Evolutionary conservation across 2,797 vertebrate species (phyloP).

Genomic region (Phataginus tetradactyla): DNA sequence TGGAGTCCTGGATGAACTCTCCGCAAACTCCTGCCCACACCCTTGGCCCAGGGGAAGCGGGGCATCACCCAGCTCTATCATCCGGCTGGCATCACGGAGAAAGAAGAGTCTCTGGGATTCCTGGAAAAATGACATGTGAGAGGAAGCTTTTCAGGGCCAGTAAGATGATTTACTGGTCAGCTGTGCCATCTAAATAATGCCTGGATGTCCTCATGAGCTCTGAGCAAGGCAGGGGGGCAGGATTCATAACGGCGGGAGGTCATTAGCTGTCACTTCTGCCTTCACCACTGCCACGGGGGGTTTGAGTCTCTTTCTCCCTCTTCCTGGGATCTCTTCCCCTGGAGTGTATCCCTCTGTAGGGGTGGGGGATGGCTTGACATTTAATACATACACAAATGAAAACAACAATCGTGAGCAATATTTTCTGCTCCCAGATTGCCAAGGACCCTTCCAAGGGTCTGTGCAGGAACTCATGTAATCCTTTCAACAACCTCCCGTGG

Average conservation of each 20-base stretch:
- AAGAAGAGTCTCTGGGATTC: constrained; percentile 45
- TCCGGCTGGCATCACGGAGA: constrained; percentile 23
- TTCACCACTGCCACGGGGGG: neutral
- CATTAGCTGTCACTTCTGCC: constrained; percentile 66
- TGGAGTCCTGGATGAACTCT: constrained; percentile 52
- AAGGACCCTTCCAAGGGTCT: neutral
- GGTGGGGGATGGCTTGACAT: no score
- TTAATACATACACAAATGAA: neutral
- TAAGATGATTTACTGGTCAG: constrained; percentile 60
- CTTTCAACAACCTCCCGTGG: neutral
- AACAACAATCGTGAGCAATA: no score
- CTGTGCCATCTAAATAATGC: constrained; percentile 62
- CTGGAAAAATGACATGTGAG: constrained; percentile 3
- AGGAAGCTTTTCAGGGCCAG: constrained; percentile 46
- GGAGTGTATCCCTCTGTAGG: neutral
- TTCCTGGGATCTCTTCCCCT: neutral
- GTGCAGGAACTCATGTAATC: neutral
- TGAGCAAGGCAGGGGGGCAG: constrained; percentile 49
- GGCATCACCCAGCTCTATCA: neutral
- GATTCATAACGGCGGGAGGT: constrained; percentile 33
- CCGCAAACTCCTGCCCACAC: neutral
- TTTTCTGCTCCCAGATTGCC: neutral
- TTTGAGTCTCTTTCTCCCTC: neutral
- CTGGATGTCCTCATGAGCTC: constrained; percentile 66
- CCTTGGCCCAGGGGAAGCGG: constrained; percentile 3